These are phyloP conservation scores for Cyprinodon variegatus DNA, from an alignment of 2,113 vertebrate species.

Conservation along the genomic window DNA sequence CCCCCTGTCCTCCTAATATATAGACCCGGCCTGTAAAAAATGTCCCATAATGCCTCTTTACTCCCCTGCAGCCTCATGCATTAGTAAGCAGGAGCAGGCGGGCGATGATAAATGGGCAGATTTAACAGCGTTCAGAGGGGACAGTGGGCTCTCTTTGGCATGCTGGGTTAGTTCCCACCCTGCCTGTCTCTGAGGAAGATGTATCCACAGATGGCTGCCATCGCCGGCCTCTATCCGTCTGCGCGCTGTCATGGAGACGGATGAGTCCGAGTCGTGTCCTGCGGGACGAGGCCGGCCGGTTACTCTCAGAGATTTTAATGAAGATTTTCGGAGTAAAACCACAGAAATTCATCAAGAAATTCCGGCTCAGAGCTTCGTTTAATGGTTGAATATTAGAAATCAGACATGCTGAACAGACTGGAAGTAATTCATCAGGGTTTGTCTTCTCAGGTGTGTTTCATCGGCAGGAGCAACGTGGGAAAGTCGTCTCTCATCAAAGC, in stretches of 20 bases:
- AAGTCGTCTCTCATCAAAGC: slow-evolving; percentile 93
- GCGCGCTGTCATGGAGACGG: slow-evolving; percentile 29
- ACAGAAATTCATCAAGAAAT: not conserved
- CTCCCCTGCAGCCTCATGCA: slow-evolving; percentile 31
- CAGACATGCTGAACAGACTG: not conserved
- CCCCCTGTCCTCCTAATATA: not conserved
- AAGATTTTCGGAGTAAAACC: not conserved
- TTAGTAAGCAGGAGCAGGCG: slow-evolving; percentile 34
- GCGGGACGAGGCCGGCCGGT: slow-evolving; percentile 1
- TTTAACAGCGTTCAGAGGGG: slow-evolving; percentile 23
- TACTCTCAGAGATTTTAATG: not conserved
- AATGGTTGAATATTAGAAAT: not conserved
- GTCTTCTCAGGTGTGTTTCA: slow-evolving; percentile 89
- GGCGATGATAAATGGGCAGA: slow-evolving; percentile 34
- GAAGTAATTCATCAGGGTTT: not conserved
- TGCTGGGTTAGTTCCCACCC: slow-evolving; percentile 20
- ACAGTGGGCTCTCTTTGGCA: not conserved
- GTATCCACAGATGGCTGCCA: slow-evolving; percentile 26
- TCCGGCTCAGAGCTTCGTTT: not conserved
- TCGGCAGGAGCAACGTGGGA: slow-evolving; percentile 95
- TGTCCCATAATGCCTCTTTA: not conserved
- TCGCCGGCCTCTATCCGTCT: slow-evolving; percentile 45
- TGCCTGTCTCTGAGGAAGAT: slow-evolving; percentile 37
- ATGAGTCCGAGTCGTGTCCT: slow-evolving; percentile 24
- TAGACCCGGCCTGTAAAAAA: not conserved